A percentile compares a stretch with the other conserved stretches of the same genome.
Evolutionary conservation across 64 coral and sea anemone genomes (phyloP).

Genomic region (Montipora cactus): DNA sequence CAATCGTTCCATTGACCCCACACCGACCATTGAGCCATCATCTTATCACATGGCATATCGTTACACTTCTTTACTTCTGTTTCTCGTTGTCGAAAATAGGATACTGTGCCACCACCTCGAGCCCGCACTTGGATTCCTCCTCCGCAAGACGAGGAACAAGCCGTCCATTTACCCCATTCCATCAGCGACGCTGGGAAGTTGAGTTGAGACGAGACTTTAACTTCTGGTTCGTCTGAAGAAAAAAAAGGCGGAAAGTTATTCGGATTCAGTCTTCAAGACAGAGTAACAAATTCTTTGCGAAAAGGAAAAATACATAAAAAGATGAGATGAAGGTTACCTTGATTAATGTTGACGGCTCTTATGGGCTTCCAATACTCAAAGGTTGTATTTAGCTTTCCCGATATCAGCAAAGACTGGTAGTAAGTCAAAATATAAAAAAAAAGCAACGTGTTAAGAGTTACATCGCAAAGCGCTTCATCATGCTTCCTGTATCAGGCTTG

Average conservation of each 20-base stretch:
- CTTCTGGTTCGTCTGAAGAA: not conserved
- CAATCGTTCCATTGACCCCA: conserved; percentile 67
- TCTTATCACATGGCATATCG: conserved; percentile 61
- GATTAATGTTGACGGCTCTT: no score
- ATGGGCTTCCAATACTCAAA: conserved; percentile 20
- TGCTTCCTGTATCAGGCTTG: no score
- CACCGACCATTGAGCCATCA: conserved; percentile 60
- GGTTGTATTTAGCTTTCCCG: not conserved
- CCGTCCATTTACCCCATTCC: conserved; percentile 73
- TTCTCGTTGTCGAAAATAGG: conserved; percentile 38
- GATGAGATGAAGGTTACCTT: not conserved
- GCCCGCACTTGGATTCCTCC: conserved; percentile 74
- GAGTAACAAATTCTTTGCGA: not conserved
- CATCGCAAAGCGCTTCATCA: no score
- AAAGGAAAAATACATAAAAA: not conserved
- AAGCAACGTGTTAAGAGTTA: not conserved
- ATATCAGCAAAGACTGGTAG: conserved; percentile 4
- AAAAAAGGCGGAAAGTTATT: not conserved
- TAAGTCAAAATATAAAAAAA: not conserved
- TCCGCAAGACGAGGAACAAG: conserved; percentile 69
- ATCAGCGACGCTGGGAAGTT: not conserved
- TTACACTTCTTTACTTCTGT: conserved; percentile 64
- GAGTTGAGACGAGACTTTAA: not conserved
- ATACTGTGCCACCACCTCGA: conserved; percentile 26
- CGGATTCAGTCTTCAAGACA: not conserved